These are phyloP conservation scores for Lerista edwardsae DNA, from an alignment of 2,797 vertebrate species.

Conservation along the genomic window DNA sequence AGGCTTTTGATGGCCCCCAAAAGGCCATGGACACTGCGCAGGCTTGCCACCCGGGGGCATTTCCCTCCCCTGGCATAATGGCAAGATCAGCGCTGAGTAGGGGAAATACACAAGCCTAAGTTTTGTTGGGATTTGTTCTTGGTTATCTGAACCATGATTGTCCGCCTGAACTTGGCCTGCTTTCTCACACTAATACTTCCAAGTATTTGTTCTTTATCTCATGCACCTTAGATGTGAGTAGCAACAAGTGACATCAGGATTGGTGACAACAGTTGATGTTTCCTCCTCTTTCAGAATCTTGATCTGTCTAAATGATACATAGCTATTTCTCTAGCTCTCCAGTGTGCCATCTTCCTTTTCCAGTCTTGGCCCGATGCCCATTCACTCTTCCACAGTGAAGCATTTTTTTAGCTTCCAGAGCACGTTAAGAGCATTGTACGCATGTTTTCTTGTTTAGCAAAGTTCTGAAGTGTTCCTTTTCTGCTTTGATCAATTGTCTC, in stretches of 20 bases:
- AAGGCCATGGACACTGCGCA: too few relatives aligned
- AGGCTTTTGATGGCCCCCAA: too few relatives aligned
- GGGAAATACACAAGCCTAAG: too few relatives aligned
- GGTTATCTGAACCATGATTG: too few relatives aligned
- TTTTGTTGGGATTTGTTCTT: too few relatives aligned
- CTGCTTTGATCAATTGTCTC: neutral
- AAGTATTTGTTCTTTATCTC: neutral
- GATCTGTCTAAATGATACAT: neutral
- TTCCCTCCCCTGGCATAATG: too few relatives aligned
- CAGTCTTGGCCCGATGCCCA: neutral
- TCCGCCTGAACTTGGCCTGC: too few relatives aligned
- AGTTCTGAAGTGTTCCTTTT: neutral
- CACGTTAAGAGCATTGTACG: too few relatives aligned
- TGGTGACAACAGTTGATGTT: neutral
- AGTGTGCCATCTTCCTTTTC: too few relatives aligned
- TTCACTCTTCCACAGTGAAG: neutral
- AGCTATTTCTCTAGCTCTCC: neutral
- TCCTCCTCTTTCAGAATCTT: neutral
- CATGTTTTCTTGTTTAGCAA: neutral
- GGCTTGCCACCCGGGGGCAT: too few relatives aligned
- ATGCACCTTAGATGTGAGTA: neutral
- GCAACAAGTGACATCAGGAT: neutral
- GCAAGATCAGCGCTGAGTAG: too few relatives aligned
- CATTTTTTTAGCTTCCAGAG: neutral
- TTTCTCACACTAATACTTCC: neutral